phyloP scores from a whole-genome alignment of 2,113 vertebrate genomes.

The Odocoileus hemionus region DNA sequence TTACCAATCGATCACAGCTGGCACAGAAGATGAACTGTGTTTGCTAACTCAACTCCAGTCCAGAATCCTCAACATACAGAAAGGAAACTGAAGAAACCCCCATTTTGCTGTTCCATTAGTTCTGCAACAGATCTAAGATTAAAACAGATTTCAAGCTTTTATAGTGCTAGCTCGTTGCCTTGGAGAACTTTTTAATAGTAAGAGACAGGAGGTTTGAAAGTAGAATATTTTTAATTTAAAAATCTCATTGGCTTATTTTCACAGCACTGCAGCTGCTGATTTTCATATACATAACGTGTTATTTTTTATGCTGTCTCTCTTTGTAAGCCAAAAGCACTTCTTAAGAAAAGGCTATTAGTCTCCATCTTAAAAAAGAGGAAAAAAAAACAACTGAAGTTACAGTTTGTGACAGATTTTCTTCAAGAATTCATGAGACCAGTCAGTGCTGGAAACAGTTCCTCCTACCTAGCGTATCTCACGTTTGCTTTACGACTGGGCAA shows the following conservation, averaged over 20 bases:
- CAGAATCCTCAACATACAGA: background rate
- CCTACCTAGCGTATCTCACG: background rate
- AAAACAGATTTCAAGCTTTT: constrained; percentile 26
- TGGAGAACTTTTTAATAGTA: constrained; percentile 43
- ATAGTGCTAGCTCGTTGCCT: constrained; percentile 7
- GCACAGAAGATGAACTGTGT: background rate
- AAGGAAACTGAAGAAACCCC: background rate
- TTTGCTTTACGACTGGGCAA: background rate
- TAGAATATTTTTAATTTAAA: constrained; percentile 66
- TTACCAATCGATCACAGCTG: background rate
- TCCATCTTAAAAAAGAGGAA: background rate
- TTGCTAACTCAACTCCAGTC: background rate
- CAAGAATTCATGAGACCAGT: background rate
- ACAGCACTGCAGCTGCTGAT: constrained; percentile 40
- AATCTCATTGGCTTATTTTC: constrained; percentile 50
- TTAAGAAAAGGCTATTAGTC: constrained; percentile 24
- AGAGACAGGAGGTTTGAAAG: constrained; percentile 47
- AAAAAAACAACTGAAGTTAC: background rate
- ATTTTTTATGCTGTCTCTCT: constrained; percentile 52
- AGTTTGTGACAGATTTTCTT: constrained; percentile 7
- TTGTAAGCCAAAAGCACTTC: constrained; percentile 50
- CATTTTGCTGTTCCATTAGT: constrained; percentile 24
- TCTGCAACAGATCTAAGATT: constrained; percentile 19
- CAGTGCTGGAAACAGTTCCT: background rate
- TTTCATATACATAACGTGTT: constrained; percentile 53